Conservation (phyloP, 1,140 invertebrate species). For the Leptinotarsa texana region DNA sequence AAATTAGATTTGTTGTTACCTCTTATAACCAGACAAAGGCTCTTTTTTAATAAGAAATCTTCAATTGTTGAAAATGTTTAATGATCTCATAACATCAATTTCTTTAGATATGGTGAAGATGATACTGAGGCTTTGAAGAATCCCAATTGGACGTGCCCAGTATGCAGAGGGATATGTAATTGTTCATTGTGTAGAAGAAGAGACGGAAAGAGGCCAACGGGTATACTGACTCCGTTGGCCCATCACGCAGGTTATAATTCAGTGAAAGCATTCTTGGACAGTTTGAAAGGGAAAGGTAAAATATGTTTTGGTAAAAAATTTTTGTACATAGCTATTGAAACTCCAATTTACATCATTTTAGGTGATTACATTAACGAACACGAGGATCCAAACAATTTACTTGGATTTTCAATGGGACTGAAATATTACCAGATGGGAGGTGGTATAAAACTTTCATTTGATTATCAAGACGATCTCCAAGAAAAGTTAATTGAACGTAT, state of each 20-base stretch:
- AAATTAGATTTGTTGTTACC: too few relatives aligned
- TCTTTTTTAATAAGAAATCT: too few relatives aligned
- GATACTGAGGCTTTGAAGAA: constrained; percentile 55
- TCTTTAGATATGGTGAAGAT: constrained; percentile 56
- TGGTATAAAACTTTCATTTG: constrained; percentile 2
- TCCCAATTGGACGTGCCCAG: constrained; percentile 58
- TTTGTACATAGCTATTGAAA: neutral
- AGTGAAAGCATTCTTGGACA: constrained; percentile 45
- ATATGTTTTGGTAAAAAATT: neutral
- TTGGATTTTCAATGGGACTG: constrained; percentile 27
- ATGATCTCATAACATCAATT: neutral
- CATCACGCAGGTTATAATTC: constrained; percentile 51
- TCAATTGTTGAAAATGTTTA: too few relatives aligned
- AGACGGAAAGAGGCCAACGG: constrained; percentile 57
- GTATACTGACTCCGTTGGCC: constrained; percentile 53
- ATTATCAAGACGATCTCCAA: neutral
- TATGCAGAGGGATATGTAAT: constrained; percentile 58
- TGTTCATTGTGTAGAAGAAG: constrained; percentile 58
- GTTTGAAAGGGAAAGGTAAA: constrained; percentile 35
- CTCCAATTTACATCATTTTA: neutral
- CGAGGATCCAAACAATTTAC: constrained; percentile 22
- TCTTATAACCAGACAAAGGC: too few relatives aligned
- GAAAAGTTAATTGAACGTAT: neutral
- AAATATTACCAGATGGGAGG: constrained; percentile 27
- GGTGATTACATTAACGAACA: constrained; percentile 13